Conservation (phyloP, 2,797 vertebrate species). For the Sebastes baramenuke region DNA sequence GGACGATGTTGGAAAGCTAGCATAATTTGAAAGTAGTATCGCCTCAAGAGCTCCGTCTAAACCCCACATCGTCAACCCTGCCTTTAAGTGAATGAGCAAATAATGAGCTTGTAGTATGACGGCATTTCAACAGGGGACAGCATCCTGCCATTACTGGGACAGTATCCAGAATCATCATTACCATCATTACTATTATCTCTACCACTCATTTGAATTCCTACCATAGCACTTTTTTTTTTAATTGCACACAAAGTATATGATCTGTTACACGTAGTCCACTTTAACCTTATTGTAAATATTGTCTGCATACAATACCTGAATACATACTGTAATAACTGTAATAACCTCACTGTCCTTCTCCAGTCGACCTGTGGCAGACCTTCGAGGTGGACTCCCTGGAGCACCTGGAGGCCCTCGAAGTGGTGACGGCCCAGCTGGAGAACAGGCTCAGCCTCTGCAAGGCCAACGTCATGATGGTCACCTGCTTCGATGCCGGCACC, state of each 20-base stretch:
- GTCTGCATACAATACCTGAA: neutral
- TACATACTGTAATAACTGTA: neutral
- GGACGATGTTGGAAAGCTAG: neutral
- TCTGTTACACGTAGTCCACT: neutral
- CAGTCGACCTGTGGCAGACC: conserved; percentile 91
- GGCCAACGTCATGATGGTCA: conserved; percentile 93
- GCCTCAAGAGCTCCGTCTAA: too few relatives aligned
- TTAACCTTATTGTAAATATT: neutral
- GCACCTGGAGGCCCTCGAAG: conserved; percentile 91
- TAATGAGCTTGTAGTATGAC: neutral
- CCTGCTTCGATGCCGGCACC: conserved; percentile 88
- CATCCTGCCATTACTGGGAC: neutral
- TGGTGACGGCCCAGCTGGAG: conserved; percentile 88
- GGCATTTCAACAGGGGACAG: conserved; percentile 9
- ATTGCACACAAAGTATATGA: neutral
- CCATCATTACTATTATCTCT: neutral
- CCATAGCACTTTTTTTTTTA: neutral
- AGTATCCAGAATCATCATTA: neutral
- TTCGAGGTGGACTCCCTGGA: conserved; percentile 93
- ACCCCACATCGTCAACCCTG: too few relatives aligned
- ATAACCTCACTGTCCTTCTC: conserved; percentile 13
- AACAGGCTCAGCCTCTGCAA: conserved; percentile 91
- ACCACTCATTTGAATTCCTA: neutral
- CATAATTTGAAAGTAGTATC: too few relatives aligned
- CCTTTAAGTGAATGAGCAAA: neutral